Evolutionary conservation across 2,797 vertebrate genomes (phyloP).

Genomic region (Calcarius lapponicus): DNA sequence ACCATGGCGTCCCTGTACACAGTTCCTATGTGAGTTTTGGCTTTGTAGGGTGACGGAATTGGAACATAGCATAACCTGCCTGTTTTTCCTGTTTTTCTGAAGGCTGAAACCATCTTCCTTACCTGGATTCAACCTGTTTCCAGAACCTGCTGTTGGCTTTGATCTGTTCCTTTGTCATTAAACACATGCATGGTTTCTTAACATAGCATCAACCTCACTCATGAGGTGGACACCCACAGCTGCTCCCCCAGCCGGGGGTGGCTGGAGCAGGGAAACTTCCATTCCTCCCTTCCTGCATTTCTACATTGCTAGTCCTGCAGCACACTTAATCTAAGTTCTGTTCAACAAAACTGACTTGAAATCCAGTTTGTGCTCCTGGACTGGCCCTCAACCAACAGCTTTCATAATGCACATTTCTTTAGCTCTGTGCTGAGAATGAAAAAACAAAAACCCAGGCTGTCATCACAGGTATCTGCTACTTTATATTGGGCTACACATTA

Average conservation of each 20-base stretch:
- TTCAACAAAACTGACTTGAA: not conserved
- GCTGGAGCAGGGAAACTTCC: not conserved
- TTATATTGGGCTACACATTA: not conserved
- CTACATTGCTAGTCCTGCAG: not conserved
- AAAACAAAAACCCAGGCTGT: not conserved
- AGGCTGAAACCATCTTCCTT: not conserved
- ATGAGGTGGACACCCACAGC: not conserved
- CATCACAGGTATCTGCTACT: not conserved
- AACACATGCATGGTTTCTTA: not conserved
- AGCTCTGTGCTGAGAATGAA: not conserved
- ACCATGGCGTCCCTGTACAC: not conserved
- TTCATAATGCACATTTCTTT: not conserved
- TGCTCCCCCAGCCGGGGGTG: not conserved
- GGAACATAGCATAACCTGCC: not conserved
- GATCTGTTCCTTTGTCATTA: not conserved
- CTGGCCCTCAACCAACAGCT: not conserved
- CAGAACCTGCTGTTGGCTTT: not conserved
- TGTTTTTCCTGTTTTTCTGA: not conserved
- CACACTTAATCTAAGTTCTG: not conserved
- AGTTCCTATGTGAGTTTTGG: not conserved
- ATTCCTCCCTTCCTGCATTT: not conserved
- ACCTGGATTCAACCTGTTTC: not conserved
- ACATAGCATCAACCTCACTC: not conserved
- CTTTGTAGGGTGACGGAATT: accelerated
- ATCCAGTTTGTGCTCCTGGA: not conserved